Base-by-base conservation (phyloP, 2,888 invertebrate genomes). In the Drosophila multiciliata region DNA sequence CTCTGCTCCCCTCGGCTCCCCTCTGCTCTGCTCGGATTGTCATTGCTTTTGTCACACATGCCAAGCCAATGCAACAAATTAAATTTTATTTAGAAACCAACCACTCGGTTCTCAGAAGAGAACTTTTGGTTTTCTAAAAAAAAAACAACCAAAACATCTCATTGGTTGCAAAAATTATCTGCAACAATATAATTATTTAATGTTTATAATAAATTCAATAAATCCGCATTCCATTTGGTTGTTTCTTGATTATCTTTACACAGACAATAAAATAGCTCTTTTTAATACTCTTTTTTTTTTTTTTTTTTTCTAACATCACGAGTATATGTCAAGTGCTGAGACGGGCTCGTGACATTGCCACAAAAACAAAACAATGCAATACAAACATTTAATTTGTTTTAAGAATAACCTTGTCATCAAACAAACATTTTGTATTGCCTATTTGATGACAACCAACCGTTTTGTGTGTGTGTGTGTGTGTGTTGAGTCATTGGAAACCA, bases 31-130 rank as follows among this genome's bases (percentile, higher is more conserved):
- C 15, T 45, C 15, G 23, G 58, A 52, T 78, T 73, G 73, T 73
- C 78, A 73, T 73, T 77, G 77, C 68, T n/a, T 5, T 64, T 49
- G 65, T 42, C 20, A 20, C 20, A 12, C 20, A 45, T 71, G 77
- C 58, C 76, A 76, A 62, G 76, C 76, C 71, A 70, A 65, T 65
- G 70, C 48, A 38, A 42, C 54, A 36, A 52, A 40, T 54, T 40
- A 45, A 0, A 20, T 45, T 45, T 45, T 12, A 45, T 15, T 45
- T 45, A 12, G 3, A 38, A 38, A 23, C 23, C 23, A 26, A 2
- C 17, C 17, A 38, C 3, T 38, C 17, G 38, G 9, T 8, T 3
- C 40, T n/a, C 9, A 17, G 8, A 0, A 40, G 1, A 3, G 3
- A 45, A 45, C 12, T 45, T 7, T 12, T 45, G 7, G 12, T 45